Base-by-base conservation (phyloP, 2,797 vertebrate genomes). In the Nasua narica region DNA sequence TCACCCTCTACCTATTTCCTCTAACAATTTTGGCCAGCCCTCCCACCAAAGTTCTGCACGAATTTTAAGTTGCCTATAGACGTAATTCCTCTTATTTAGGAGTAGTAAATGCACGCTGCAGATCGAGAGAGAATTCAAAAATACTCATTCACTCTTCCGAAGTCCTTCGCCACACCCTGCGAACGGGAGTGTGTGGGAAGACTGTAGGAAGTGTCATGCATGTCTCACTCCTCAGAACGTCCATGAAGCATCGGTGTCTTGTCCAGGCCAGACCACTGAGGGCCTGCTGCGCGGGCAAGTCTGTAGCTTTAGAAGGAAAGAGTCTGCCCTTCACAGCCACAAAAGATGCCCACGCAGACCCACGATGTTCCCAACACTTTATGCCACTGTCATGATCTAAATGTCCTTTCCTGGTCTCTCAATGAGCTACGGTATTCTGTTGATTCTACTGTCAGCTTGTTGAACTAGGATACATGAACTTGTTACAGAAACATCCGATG, bases 261-360 rank as follows among this genome's bases (percentile, higher is more conserved):
- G 2, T n/a, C 25, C 37, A 25, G 5, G 1, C n/a, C 0, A 37
- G 12, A n/a, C 10, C 35, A 19, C 12, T 1, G 5, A 29, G 14
- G 35, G 19, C 5, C 48, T 72, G 27, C 25, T 52, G 3, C 0
- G 25, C 60, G 25, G 52, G 15, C 10, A 77, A 52, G 43, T 10
- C 7, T 52, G 35, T 0, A 2, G 5, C 19, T 40, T 72, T 4
- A 9, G 58, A 25, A 23, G 12, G 9, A 48, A 82, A 91, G 72
- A 48, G 18, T 27, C 37, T 16, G 13, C 16, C 60, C 62, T 56
- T 29, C 0, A 23, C 43, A 27, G n/a, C 25, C 52, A 70, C 5
- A 29, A 54, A 72, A 56, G n/a, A 11, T 3, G 43, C 65, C 23
- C 8, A 1, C 10, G 54, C 9, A 84, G 46, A 65, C 65, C 58